These are phyloP conservation scores for Leucoma salicis DNA, from an alignment of 2,888 invertebrate genomes.

Conservation along the genomic window DNA sequence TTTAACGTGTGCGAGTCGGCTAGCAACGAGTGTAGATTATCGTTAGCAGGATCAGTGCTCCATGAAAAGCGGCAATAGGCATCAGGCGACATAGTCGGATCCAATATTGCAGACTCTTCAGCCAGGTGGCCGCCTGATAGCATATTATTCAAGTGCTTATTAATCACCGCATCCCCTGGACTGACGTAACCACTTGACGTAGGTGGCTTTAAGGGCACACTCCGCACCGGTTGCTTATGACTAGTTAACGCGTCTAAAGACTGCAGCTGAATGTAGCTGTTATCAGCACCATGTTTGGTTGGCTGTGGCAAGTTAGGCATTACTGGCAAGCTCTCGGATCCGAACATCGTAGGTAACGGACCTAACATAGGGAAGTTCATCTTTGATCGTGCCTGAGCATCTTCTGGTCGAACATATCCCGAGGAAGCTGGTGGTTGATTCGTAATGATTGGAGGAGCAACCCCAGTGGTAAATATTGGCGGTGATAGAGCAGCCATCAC, in stretches of 20 bases:
- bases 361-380: constrained; percentile 61
- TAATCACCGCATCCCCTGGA: constrained; percentile 67
- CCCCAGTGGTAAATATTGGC: constrained; percentile 64
- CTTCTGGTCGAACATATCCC: constrained; percentile 69
- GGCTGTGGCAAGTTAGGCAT: constrained; percentile 69
- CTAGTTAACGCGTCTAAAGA: constrained; percentile 68
- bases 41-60: constrained; percentile 74
- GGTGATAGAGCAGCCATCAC: constrained; percentile 70
- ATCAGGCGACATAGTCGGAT: constrained; percentile 75
- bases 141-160: constrained; percentile 72
- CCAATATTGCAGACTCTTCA: constrained; percentile 69
- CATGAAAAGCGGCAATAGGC: constrained; percentile 78
- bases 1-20: constrained; percentile 60
- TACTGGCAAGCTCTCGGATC: constrained; percentile 71
- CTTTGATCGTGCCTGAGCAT: constrained; percentile 57
- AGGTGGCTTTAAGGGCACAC: constrained; percentile 57
- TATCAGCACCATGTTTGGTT: constrained; percentile 59
- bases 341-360: constrained; percentile 53
- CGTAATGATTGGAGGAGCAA: constrained; percentile 41
- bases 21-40: constrained; percentile 70
- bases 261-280: constrained; percentile 72
- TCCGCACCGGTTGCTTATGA: constrained; percentile 60
- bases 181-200: constrained; percentile 67
- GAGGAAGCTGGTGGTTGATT: constrained; percentile 52
- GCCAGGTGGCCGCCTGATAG: constrained; percentile 55